Conservation (phyloP, 1,140 invertebrate species). For the Lysiphlebus fabarum region DNA sequence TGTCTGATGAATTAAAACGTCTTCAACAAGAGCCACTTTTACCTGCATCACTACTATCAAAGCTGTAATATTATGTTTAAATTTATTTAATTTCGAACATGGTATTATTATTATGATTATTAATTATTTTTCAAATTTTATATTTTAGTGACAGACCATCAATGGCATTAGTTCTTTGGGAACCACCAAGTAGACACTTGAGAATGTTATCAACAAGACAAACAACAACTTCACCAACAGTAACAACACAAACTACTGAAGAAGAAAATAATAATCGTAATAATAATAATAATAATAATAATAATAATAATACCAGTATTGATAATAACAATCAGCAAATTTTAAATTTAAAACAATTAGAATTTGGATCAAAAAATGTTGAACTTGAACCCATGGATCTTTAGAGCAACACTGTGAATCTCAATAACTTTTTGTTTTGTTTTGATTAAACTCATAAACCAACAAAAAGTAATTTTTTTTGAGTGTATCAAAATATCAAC, state of each 20-base stretch:
- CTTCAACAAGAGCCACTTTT: conserved; percentile 61
- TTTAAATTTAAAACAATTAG: conserved; percentile 42
- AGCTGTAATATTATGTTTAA: conserved; percentile 53
- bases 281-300: conserved; percentile 28
- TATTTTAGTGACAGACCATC: conserved; percentile 63
- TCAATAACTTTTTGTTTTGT: too few species aligned
- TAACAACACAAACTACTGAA: conserved; percentile 22
- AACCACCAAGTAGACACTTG: conserved; percentile 62
- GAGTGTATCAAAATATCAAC: too few species aligned
- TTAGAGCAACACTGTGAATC: conserved; percentile 27
- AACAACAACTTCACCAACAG: conserved; percentile 24
- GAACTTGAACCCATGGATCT: conserved; percentile 49
- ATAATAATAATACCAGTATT: conserved; percentile 31
- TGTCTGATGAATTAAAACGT: conserved; percentile 70
- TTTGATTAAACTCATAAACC: too few species aligned
- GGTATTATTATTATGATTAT: too few species aligned
- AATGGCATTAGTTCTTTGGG: conserved; percentile 75
- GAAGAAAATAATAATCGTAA: conserved; percentile 41
- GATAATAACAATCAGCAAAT: conserved; percentile 39
- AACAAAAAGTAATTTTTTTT: too few species aligned
- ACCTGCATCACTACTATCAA: conserved; percentile 58
- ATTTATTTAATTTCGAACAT: background rate
- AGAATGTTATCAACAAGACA: conserved; percentile 36
- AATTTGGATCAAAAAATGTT: conserved; percentile 23
- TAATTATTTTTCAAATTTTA: conserved; percentile 4